Base-by-base conservation (phyloP, 2,113 vertebrate genomes). In the Toxotes chatareus region DNA sequence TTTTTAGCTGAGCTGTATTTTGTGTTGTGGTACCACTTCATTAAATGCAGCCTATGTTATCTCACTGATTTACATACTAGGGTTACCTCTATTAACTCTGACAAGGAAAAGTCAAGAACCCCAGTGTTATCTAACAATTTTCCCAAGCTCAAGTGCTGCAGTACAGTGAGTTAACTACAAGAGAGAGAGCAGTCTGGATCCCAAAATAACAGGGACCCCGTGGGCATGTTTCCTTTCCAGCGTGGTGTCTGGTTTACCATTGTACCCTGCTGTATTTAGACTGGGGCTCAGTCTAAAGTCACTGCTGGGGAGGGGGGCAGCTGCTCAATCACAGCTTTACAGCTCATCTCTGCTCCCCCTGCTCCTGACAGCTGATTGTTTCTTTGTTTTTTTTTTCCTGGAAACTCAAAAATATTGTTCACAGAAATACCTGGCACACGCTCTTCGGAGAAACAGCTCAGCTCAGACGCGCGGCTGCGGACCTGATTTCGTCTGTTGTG, bases 251-350 rank as follows among this genome's bases (percentile, higher is more conserved):
- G 88, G 91, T 92, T 93, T 71, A 90, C 89, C 89, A 94, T 94
- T 93, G 92, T 94, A 76, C 82, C 87, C 86, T 88, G 90, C 94
- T 93, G 92, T 77, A 91, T 94, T 94, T 94, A 94, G 93, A 92
- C 86, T 80, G 77, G 70, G 82, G 83, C 87, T 91, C 83, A 83
- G 73, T 80, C 57, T 90, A 83, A 91, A 90, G 90, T 88, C 92
- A 89, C 76, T 83, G 83, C 72, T 78, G 78, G 64, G 53, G 59
- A 62, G 66, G 55, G 61, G 64, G n/a, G 88, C 94, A 95, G 93
- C 94, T 95, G 94, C 75, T 83, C 67, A 81, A 74, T 88, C 83
- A 79, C 70, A 82, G 92, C 90, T 91, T 94, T 86, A 85, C 88
- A 88, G 80, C 84, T 93, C 88, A 83, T 69, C 82, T 83, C 86